Evolutionary conservation across 1,140 invertebrate genomes (phyloP).

Genomic region (Pseudomyrmex pallidus): DNA sequence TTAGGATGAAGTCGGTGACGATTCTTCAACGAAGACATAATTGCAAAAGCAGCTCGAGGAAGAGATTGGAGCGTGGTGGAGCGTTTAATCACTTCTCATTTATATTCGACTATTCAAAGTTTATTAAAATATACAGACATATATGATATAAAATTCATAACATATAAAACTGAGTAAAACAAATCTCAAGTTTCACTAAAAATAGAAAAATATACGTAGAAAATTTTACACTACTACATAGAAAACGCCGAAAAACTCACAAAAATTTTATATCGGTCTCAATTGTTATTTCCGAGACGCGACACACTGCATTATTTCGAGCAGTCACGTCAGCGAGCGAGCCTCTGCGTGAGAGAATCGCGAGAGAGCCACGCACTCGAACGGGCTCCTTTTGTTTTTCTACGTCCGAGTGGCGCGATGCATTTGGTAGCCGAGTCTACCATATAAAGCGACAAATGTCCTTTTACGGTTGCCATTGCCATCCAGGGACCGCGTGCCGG

Average conservation of each 20-base stretch:
- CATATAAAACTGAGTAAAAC: background rate
- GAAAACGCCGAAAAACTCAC: background rate
- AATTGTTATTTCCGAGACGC: background rate
- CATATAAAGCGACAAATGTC: conserved; percentile 82
- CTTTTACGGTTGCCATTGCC: conserved; percentile 78
- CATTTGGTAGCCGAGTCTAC: conserved; percentile 81
- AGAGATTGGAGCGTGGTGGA: background rate
- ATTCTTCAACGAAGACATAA: background rate
- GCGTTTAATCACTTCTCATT: background rate
- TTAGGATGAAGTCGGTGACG: conserved; percentile 19
- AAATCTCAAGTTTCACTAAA: background rate
- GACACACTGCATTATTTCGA: conserved; percentile 76
- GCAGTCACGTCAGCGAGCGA: conserved; percentile 57
- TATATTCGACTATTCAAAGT: background rate
- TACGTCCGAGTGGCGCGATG: conserved; percentile 76
- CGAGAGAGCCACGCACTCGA: conserved; percentile 52
- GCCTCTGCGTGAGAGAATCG: conserved; percentile 60
- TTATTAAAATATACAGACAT: background rate
- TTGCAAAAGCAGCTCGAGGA: conserved; percentile 3
- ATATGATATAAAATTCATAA: background rate
- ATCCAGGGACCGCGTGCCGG: conserved; percentile 76
- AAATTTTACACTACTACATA: background rate
- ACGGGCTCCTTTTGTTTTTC: conserved; percentile 80
- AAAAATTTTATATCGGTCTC: background rate
- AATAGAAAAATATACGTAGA: background rate